Conservation (phyloP, 2,113 vertebrate genomes). For the Microtus montanus region DNA sequence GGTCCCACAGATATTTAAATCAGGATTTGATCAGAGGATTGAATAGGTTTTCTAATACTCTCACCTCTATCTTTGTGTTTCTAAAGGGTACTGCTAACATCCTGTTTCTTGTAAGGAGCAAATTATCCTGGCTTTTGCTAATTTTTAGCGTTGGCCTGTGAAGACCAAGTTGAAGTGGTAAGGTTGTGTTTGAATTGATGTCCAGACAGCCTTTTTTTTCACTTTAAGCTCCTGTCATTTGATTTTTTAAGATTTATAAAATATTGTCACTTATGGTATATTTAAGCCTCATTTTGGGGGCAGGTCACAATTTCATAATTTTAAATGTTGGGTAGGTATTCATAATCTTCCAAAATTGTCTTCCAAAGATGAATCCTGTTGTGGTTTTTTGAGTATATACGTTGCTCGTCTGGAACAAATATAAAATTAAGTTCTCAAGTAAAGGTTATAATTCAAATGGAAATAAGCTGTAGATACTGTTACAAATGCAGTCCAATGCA, state of each 20-base stretch:
- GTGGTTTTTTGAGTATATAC: neutral
- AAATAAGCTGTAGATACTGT: conserved; percentile 55
- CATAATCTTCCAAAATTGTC: conserved; percentile 30
- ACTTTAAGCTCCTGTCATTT: neutral
- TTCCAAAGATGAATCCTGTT: neutral
- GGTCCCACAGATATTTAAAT: conserved; percentile 32
- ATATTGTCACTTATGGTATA: conserved; percentile 11
- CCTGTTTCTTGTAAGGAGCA: neutral
- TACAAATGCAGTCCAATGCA: conserved; percentile 4
- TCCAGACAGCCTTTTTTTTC: neutral
- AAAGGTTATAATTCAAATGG: conserved; percentile 59
- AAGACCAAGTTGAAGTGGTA: neutral
- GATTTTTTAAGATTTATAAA: conserved; percentile 15
- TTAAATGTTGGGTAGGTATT: neutral
- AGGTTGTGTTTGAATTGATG: conserved; percentile 28
- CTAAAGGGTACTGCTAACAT: neutral
- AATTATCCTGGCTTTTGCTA: conserved; percentile 21
- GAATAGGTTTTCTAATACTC: neutral
- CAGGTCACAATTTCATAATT: conserved; percentile 7
- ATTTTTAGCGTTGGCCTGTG: conserved; percentile 10
- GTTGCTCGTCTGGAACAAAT: conserved; percentile 18
- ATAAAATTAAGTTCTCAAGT: conserved; percentile 59
- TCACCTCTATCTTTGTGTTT: conserved; percentile 13
- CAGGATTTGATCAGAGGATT: conserved; percentile 15
- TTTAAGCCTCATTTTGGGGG: neutral